phyloP scores from a whole-genome alignment of 2,888 invertebrate genomes.

The Ptilodon capucinus region DNA sequence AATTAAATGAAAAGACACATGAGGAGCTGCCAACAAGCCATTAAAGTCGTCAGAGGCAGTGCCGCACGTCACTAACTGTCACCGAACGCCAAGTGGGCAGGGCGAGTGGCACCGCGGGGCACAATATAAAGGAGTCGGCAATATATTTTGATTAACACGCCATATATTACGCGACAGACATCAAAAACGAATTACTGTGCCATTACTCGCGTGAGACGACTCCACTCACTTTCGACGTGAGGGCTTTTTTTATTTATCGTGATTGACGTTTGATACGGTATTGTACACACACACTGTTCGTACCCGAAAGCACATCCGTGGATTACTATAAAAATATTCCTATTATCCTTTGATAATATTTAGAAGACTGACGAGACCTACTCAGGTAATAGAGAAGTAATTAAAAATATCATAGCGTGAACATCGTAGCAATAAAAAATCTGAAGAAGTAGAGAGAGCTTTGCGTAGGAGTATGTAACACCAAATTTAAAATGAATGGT shows the following conservation, averaged over 20 bases:
- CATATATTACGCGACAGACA: slow-evolving; percentile 53
- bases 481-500: too few relatives aligned
- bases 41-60: slow-evolving; percentile 33
- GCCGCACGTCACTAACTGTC: slow-evolving; percentile 32
- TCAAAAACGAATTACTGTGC: slow-evolving; percentile 63
- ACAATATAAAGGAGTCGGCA: slow-evolving; percentile 49
- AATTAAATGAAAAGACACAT: slow-evolving; percentile 26
- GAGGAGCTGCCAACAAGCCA: slow-evolving; percentile 27
- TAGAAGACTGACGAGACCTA: too few relatives aligned
- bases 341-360: neutral
- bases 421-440: too few relatives aligned
- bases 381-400: too few relatives aligned
- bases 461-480: too few relatives aligned
- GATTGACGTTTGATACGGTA: slow-evolving; percentile 32
- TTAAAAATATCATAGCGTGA: too few relatives aligned
- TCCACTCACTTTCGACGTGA: slow-evolving; percentile 42
- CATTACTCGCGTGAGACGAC: slow-evolving; percentile 50
- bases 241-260: slow-evolving; percentile 38
- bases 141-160: slow-evolving; percentile 66
- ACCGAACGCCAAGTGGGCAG: slow-evolving; percentile 20
- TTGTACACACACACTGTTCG: slow-evolving; percentile 5
- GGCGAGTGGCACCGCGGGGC: slow-evolving; percentile 40
- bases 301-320: neutral
- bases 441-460: too few relatives aligned
- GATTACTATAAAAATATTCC: neutral